phyloP scores from a whole-genome alignment of 2,113 vertebrate genomes.

The Candoia aspera region DNA sequence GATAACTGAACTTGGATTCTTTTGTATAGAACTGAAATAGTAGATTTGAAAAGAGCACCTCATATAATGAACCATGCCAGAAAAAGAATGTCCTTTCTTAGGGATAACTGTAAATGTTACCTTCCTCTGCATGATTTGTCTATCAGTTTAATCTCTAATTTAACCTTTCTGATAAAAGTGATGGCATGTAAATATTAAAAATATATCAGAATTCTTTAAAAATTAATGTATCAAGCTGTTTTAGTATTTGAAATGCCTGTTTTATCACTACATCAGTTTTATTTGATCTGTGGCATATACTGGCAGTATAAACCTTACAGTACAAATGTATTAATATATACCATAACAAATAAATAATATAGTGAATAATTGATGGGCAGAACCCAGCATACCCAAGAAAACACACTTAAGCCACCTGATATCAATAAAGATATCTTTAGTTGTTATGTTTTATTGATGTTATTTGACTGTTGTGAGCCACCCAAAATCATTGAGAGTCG shows the following conservation, averaged over 20 bases:
- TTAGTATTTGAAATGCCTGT: background rate
- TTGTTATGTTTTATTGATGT: too few relatives aligned
- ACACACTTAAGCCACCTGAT: background rate
- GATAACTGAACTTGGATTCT: background rate
- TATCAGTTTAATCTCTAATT: background rate
- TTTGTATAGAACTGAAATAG: background rate
- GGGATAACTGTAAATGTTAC: too few relatives aligned
- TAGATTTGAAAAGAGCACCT: background rate
- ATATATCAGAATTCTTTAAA: background rate
- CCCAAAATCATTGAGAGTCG: too few relatives aligned
- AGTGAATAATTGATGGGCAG: too few relatives aligned
- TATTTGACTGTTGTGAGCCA: too few relatives aligned
- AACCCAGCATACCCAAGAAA: background rate
- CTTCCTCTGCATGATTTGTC: background rate
- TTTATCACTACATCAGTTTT: background rate
- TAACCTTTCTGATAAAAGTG: background rate
- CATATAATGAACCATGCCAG: background rate
- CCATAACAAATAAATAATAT: too few relatives aligned
- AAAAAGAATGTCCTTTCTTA: background rate
- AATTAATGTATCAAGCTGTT: background rate
- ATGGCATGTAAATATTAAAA: background rate
- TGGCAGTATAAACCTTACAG: background rate
- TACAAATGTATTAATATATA: background rate
- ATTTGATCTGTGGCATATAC: too few relatives aligned
- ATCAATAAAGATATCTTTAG: background rate